phyloP scores from a whole-genome alignment of 1,140 invertebrate genomes.

The Dryas iulia region DNA sequence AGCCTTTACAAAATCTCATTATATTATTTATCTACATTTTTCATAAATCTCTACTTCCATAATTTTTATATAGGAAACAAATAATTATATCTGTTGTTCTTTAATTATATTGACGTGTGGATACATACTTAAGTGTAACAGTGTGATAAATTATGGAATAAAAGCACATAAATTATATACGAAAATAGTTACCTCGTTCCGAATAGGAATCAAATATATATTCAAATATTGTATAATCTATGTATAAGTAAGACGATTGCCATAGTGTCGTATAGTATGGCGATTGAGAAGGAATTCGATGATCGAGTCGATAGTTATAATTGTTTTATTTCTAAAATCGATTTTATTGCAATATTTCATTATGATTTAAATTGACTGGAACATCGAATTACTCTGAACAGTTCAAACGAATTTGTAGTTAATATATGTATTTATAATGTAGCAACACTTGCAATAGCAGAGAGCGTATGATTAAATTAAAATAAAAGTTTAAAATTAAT shows the following conservation, averaged over 20 bases:
- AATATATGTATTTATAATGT: conserved; percentile 18
- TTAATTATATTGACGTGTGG: conserved; percentile 3
- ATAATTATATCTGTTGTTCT: background rate
- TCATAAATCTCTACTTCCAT: background rate
- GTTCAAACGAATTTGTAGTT: conserved; percentile 27
- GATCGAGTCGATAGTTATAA: background rate
- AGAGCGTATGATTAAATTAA: no score
- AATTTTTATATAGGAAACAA: background rate
- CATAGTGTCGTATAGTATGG: conserved; percentile 17
- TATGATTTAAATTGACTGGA: background rate
- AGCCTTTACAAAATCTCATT: background rate
- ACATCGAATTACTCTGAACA: conserved; percentile 21
- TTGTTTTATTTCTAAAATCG: background rate
- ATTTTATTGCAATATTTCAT: background rate
- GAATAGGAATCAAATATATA: conserved; percentile 30
- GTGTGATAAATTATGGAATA: conserved; percentile 54
- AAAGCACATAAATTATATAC: conserved; percentile 42
- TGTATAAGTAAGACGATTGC: conserved; percentile 16
- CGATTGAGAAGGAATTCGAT: conserved; percentile 12
- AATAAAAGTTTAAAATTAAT: no score
- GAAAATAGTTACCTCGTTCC: conserved; percentile 59
- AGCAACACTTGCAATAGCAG: conserved; percentile 21
- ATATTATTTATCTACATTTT: background rate
- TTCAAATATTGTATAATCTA: conserved; percentile 16
- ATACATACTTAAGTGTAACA: conserved; percentile 27